These are phyloP conservation scores for Linnaemya tessellans DNA, from an alignment of 2,888 invertebrate genomes.

Conservation along the genomic window DNA sequence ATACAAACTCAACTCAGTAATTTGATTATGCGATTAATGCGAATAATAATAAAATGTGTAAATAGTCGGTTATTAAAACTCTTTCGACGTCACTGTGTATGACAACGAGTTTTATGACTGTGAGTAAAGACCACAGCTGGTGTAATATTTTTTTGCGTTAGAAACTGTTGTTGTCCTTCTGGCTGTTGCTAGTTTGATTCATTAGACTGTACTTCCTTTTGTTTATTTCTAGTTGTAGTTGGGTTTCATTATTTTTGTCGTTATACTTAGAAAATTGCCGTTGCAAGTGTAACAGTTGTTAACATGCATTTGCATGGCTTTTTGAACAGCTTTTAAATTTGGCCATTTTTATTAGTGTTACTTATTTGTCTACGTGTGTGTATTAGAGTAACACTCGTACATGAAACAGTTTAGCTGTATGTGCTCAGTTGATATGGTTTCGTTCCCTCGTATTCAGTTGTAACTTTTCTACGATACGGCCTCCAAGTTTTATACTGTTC, in stretches of 20 bases:
- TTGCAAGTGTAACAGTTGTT: slow-evolving; percentile 66
- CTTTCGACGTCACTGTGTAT: not conserved
- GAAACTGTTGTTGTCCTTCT: slow-evolving; percentile 14
- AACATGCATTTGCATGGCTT: slow-evolving; percentile 49
- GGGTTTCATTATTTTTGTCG: slow-evolving; percentile 17
- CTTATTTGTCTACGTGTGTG: not conserved
- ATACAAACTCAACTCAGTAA: too few relatives aligned
- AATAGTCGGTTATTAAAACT: too few relatives aligned
- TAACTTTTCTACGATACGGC: slow-evolving; percentile 28
- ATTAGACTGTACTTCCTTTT: slow-evolving; percentile 65
- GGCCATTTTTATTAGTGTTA: not conserved
- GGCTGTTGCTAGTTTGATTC: slow-evolving; percentile 53
- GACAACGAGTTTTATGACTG: slow-evolving; percentile 18
- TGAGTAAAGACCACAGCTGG: slow-evolving; percentile 63
- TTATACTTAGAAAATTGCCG: slow-evolving; percentile 19
- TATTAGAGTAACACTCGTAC: not conserved
- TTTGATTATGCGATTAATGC: too few relatives aligned
- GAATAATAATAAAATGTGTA: too few relatives aligned
- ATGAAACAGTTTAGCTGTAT: not conserved
- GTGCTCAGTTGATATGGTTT: slow-evolving; percentile 4
- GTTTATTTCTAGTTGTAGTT: slow-evolving; percentile 30
- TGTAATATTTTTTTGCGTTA: slow-evolving; percentile 53
- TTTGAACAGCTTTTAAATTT: slow-evolving; percentile 42
- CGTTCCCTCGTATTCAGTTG: slow-evolving; percentile 15
- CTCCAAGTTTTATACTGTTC: slow-evolving; percentile 1